These are phyloP conservation scores for Stenolophus ochropezus DNA, from an alignment of 2,888 invertebrate genomes.

Conservation along the genomic window DNA sequence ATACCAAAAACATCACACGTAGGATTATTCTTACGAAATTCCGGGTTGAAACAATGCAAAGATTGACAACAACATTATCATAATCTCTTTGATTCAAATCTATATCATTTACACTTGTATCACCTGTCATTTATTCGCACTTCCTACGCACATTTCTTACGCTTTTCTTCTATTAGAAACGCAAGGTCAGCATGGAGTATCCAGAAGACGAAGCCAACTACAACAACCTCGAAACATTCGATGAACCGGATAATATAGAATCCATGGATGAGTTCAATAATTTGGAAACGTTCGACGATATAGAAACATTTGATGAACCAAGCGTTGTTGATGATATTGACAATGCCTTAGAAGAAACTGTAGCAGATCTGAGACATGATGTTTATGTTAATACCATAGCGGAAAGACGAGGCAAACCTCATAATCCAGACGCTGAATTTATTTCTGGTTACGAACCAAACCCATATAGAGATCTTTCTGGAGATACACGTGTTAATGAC, in stretches of 20 bases:
- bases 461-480: conserved; percentile 66
- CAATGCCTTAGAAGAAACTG: conserved; percentile 65
- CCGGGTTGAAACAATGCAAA: not conserved
- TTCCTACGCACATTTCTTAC: conserved; percentile 49
- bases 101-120: not conserved
- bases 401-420: not conserved
- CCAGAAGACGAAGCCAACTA: conserved; percentile 30
- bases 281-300: not conserved
- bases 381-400: conserved; percentile 12
- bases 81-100: not conserved
- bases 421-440: conserved; percentile 29
- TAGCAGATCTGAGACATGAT: conserved; percentile 24
- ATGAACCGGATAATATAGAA: conserved; percentile 64
- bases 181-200: conserved; percentile 21
- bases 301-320: conserved; percentile 31
- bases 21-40: not conserved
- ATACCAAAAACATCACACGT: not conserved
- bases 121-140: conserved; percentile 9
- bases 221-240: conserved; percentile 34
- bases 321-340: conserved; percentile 69
- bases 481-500: conserved; percentile 68
- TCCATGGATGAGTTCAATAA: conserved; percentile 68
- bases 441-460: conserved; percentile 16
- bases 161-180: conserved; percentile 54
- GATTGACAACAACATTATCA: no score